Base-by-base conservation (phyloP, 2,113 vertebrate species). In the Coreoperca whiteheadi region DNA sequence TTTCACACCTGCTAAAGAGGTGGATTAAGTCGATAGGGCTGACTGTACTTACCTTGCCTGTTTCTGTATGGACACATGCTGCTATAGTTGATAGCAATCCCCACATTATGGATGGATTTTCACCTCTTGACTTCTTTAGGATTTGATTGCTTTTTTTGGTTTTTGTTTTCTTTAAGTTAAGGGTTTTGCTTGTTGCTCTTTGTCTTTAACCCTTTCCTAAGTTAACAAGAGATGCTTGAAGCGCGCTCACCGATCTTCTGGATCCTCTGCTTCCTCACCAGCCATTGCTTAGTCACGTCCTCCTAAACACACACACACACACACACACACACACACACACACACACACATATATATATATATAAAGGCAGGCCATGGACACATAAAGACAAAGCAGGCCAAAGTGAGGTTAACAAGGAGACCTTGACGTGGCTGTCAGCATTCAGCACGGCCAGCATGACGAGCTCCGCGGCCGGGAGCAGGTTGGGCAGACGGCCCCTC, bases 401-500 rank as follows among this genome's bases (percentile, higher is more conserved):
- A 68, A 66, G 57, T 76, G 81, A 79, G 39, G 2, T 54, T 23
- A 28, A 77, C 75, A 21, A 32, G 23, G n/a, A 63, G 74, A 96
- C 95, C 94, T 95, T 94, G 20, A 88, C 80, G 4, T 88, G 80
- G 54, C 79, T 88, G 77, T 94, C 83, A 0, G 87, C 84, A 3
- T 92, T 93, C 72, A 95, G 87, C 88, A 94, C 83, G 2, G 85
- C 90, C 92, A 94, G 93, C 59, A 95, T 81, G 85, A 96, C 30
- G 25, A 96, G 94, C 91, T 96, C 95, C 90, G 96, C 48, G 72
- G 95, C 95, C 0, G 93, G 93, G 43, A 94, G 92, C 77, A 96
- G 88, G 87, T 83, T 95, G 43, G 89, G 88, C 57, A 95, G 84
- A 4, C 92, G 91, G 1, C 95, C 94, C 78, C 89, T 93, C 86